phyloP scores from a whole-genome alignment of 2,113 vertebrate species.

The Kobus ellipsiprymnus region DNA sequence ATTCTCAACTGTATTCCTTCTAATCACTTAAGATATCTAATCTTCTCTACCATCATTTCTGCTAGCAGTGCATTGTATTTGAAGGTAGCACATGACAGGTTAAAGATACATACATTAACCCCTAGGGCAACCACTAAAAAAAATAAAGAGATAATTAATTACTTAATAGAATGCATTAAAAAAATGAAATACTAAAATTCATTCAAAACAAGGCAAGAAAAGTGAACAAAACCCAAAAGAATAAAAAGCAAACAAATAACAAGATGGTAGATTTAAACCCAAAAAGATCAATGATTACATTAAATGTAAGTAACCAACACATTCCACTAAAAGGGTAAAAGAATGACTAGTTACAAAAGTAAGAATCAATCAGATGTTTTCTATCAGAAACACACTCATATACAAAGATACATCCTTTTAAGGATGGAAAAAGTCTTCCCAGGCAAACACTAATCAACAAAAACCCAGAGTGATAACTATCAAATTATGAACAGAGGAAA shows the following conservation, averaged over 20 bases:
- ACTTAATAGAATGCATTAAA: neutral
- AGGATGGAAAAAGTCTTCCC: neutral
- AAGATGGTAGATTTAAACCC: neutral
- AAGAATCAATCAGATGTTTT: neutral
- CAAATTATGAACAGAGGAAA: neutral
- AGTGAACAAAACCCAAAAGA: neutral
- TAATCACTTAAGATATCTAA: neutral
- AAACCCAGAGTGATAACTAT: neutral
- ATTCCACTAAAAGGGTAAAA: neutral
- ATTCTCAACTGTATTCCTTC: neutral
- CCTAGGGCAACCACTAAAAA: neutral
- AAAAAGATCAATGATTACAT: neutral
- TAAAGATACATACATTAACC: neutral
- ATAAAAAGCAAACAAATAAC: neutral
- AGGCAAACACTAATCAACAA: neutral
- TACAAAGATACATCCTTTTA: neutral
- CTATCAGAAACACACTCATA: neutral
- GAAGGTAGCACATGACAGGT: neutral
- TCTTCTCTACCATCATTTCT: conserved; percentile 5
- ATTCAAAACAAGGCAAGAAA: neutral
- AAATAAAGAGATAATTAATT: neutral
- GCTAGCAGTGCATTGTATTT: neutral
- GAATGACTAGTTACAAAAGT: neutral
- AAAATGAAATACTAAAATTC: neutral
- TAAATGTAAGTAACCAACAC: neutral